Evolutionary conservation across 2,888 invertebrate species (phyloP).

Genomic region (Cyrtodaria siliqua): DNA sequence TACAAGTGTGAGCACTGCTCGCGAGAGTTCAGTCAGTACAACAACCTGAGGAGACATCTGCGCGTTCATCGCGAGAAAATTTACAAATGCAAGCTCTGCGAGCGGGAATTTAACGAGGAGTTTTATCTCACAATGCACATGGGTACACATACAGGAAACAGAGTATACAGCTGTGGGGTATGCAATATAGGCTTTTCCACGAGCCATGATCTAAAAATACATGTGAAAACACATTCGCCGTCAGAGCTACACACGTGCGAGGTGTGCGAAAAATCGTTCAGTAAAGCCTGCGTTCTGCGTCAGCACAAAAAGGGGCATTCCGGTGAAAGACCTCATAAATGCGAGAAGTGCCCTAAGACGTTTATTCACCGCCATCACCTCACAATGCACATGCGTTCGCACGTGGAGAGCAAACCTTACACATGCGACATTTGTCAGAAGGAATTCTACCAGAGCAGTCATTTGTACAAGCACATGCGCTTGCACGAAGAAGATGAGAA

Average conservation of each 20-base stretch:
- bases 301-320: constrained; percentile 71
- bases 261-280: constrained; percentile 68
- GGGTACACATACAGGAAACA: constrained; percentile 69
- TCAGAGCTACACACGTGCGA: constrained; percentile 66
- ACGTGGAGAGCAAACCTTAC: constrained; percentile 54
- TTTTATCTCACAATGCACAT: constrained; percentile 72
- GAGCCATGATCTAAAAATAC: constrained; percentile 66
- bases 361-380: constrained; percentile 72
- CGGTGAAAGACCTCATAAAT: constrained; percentile 67
- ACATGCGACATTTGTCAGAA: constrained; percentile 59
- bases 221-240: constrained; percentile 67
- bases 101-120: constrained; percentile 66
- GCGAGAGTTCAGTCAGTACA: constrained; percentile 66
- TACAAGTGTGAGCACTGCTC: constrained; percentile 71
- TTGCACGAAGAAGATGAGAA: constrained; percentile 46
- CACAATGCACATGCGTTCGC: constrained; percentile 67
- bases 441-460: constrained; percentile 66
- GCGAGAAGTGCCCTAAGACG: constrained; percentile 63
- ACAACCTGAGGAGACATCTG: constrained; percentile 65
- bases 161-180: constrained; percentile 70
- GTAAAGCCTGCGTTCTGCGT: constrained; percentile 70
- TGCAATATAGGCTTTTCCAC: constrained; percentile 62
- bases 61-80: constrained; percentile 65
- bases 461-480: constrained; percentile 64
- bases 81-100: constrained; percentile 68